Evolutionary conservation across 2,888 invertebrate genomes (phyloP).

Genomic region (Diarsia dahlii): DNA sequence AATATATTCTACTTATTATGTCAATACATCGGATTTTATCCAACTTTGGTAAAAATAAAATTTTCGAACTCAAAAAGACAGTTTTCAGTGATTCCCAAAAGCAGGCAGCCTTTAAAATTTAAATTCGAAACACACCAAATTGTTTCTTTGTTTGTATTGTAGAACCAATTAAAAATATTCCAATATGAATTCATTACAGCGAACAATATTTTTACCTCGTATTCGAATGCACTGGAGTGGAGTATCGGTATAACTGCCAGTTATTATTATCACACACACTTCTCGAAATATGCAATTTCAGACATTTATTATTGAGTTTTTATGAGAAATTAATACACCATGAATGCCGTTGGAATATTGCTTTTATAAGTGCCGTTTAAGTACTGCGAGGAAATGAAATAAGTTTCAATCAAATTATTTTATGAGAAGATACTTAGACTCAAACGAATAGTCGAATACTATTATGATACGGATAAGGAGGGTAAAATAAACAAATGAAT

Average conservation of each 20-base stretch:
- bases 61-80: not conserved
- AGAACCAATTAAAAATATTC: slow-evolving; percentile 18
- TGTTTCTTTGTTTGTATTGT: not conserved
- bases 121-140: not conserved
- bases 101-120: not conserved
- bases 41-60: not conserved
- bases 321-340: slow-evolving; percentile 13
- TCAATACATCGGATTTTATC: not conserved
- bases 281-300: slow-evolving; percentile 18
- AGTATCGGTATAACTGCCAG: not conserved
- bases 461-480: not conserved
- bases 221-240: slow-evolving; percentile 1
- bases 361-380: not conserved
- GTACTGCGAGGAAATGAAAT: not conserved
- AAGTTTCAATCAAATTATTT: not conserved
- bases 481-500: not conserved
- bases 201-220: slow-evolving; percentile 15
- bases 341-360: slow-evolving; percentile 20
- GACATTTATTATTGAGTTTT: slow-evolving; percentile 14
- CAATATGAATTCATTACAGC: not conserved
- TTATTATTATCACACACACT: slow-evolving; percentile 12
- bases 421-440: not conserved
- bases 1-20: not conserved
- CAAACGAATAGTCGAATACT: not conserved
- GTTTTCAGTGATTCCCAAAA: not conserved